Evolutionary conservation across 2,888 invertebrate species (phyloP).

Genomic region (Drosophila stalkeri): DNA sequence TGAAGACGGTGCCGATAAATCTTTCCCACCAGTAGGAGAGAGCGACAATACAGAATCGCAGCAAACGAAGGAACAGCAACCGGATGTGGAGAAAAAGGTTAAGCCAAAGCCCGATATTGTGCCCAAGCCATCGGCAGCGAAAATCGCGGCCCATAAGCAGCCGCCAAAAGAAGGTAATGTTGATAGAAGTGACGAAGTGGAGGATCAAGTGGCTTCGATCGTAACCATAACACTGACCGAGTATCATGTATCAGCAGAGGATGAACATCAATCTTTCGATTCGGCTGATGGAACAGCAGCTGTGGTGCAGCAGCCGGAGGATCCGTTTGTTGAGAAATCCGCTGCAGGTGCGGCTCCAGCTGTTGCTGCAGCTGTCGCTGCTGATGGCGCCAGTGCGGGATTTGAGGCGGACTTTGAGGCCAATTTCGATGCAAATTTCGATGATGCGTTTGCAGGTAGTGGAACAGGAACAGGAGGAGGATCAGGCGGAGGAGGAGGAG

Average conservation of each 20-base stretch:
- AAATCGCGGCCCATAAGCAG: conserved; percentile 44
- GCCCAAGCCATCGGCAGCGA: conserved; percentile 56
- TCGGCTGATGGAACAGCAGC: conserved; percentile 76
- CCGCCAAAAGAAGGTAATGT: conserved; percentile 73
- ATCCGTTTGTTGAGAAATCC: conserved; percentile 82
- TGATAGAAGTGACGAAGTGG: conserved; percentile 6
- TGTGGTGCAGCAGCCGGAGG: conserved; percentile 75
- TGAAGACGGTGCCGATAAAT: conserved; percentile 91
- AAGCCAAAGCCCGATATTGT: conserved; percentile 69
- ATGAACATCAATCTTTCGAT: conserved; percentile 73
- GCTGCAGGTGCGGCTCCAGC: conserved; percentile 33
- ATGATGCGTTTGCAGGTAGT: conserved; percentile 85
- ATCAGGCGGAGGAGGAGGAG: conserved; percentile 48
- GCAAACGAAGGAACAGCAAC: conserved; percentile 41
- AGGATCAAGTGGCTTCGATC: conserved; percentile 43
- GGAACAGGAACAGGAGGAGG: conserved; percentile 46
- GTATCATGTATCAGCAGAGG: conserved; percentile 70
- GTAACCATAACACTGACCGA: conserved; percentile 69
- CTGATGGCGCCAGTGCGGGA: conserved; percentile 62
- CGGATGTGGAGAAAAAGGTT: conserved; percentile 49
- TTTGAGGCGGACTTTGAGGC: conserved; percentile 85
- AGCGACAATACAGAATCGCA: conserved; percentile 61
- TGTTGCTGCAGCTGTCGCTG: conserved; percentile 19
- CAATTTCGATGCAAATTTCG: conserved; percentile 82
- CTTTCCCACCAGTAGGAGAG: conserved; percentile 89